Evolutionary conservation across 2,888 invertebrate genomes (phyloP).

Genomic region (Lycocerus yunnanus): DNA sequence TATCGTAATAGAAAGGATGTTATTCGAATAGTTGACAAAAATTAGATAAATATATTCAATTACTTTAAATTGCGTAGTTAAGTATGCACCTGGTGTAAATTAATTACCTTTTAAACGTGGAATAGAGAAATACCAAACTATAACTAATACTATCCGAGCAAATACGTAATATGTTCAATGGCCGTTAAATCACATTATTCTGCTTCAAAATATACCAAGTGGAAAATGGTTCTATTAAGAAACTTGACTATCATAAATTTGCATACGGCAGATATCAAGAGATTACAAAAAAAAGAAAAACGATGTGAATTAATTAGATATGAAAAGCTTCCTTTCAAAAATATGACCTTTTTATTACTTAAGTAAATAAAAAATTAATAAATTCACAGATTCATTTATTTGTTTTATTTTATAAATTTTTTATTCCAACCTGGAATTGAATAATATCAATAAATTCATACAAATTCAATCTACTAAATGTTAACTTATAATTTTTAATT

Average conservation of each 20-base stretch:
- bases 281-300: not conserved
- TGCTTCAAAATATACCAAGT: constrained; percentile 11
- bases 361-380: not conserved
- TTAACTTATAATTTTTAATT: not conserved
- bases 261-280: not conserved
- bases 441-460: no score
- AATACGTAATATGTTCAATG: constrained; percentile 6
- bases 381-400: not conserved
- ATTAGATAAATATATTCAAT: no score
- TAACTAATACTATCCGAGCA: not conserved
- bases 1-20: no score
- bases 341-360: not conserved
- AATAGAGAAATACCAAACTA: not conserved
- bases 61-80: no score
- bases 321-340: not conserved
- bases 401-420: not conserved
- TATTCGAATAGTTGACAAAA: no score
- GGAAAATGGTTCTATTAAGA: constrained; percentile 14
- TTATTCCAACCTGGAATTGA: not conserved
- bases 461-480: not conserved
- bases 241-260: constrained; percentile 14
- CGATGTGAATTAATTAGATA: not conserved
- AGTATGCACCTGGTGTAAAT: no score
- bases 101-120: no score
- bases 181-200: constrained; percentile 17